These are phyloP conservation scores for Cynopterus brachyotis DNA, from an alignment of 2,113 vertebrate genomes.

Conservation along the genomic window DNA sequence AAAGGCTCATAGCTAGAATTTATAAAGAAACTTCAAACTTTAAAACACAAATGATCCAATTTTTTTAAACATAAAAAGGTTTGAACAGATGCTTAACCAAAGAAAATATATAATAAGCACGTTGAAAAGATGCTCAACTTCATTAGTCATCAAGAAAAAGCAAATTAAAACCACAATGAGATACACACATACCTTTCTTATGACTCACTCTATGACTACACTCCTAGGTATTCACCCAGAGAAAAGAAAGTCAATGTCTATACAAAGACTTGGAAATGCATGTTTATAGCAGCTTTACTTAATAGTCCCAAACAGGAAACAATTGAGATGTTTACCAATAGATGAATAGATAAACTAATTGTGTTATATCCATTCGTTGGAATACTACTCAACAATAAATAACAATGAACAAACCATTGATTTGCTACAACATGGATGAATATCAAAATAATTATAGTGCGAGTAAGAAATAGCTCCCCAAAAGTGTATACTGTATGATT, in stretches of 20 bases:
- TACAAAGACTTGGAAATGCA: background rate
- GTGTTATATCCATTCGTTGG: background rate
- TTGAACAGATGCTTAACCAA: background rate
- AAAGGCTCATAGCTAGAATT: background rate
- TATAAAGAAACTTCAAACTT: background rate
- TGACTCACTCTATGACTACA: background rate
- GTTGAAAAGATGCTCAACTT: background rate
- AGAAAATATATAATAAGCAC: background rate
- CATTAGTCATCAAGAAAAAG: background rate
- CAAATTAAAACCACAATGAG: background rate
- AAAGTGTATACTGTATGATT: background rate
- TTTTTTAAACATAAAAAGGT: background rate
- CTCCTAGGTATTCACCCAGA: background rate
- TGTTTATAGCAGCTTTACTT: background rate
- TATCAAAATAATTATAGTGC: background rate
- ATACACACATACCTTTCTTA: background rate
- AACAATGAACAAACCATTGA: background rate
- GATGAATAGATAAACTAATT: background rate
- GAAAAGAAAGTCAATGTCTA: background rate
- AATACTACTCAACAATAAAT: background rate
- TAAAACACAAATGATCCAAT: background rate
- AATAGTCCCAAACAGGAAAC: background rate
- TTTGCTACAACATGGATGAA: background rate
- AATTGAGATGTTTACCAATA: background rate
- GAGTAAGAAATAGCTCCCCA: background rate